Base-by-base conservation (phyloP, 2,113 vertebrate genomes). In the Climacteris rufus region DNA sequence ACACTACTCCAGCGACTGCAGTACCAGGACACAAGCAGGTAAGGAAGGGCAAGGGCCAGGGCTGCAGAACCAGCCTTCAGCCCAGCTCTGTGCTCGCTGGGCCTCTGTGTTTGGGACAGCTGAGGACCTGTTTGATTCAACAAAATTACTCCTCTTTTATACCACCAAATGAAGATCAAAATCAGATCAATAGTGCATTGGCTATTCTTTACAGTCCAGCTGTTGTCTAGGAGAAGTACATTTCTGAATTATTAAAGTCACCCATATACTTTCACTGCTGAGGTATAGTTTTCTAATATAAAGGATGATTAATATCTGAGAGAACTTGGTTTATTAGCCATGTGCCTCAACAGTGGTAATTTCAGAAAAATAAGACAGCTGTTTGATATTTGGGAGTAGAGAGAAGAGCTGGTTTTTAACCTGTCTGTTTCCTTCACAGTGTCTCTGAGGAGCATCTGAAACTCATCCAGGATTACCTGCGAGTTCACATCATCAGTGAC, bases 381-480 rank as follows among this genome's bases (percentile, higher is more conserved):
- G 13, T 52, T 52, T 82, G 50, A 20, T 64, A 37, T 22, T 28
- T 60, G 47, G 27, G 45, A 81, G 28, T 42, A 52, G 42, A 72
- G 42, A 11, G 53, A 39, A 89, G 19, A 60, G 39, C 33, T 92
- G 53, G 9, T 42, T 81, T 94, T 80, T 83, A 17, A 65, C 92
- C 33, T 72, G 2, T 24, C 85, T 66, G 61, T 65, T 91, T 56
- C 50, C 74, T 86, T 72, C 70, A 13, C 91, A 99, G 99, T 56
- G 76, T 99, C 60, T 97, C 98, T 0, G 99, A 99, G 0, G 99
- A 99, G 42, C 99, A 99, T 82, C 98, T 99, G 74, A 98, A 98
- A 85, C 98, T 98, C 49, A 98, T 99, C 57, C 98, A 99, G 72
- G 99, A 99, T 25, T 99, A 99, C 89, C 96, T 99, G 94, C 97